phyloP scores from a whole-genome alignment of 1,140 invertebrate genomes.

The Spodoptera frugiperda region DNA sequence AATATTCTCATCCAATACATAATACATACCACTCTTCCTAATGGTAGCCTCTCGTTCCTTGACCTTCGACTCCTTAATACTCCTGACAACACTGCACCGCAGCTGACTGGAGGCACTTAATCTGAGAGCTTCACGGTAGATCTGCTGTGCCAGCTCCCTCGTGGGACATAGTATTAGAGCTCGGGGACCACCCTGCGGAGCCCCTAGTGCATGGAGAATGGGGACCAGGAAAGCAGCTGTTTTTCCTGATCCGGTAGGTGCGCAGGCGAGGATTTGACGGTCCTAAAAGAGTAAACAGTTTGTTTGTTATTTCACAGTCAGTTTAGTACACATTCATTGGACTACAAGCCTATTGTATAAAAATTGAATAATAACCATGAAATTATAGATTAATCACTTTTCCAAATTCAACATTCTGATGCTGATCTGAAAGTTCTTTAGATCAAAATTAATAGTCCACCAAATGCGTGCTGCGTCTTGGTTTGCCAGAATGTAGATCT shows the following conservation, averaged over 20 bases:
- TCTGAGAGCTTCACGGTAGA: constrained; percentile 92
- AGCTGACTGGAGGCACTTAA: constrained; percentile 92
- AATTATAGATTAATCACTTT: no score
- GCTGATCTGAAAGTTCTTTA: no score
- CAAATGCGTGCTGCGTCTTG: no score
- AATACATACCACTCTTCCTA: constrained; percentile 75
- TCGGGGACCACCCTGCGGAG: constrained; percentile 90
- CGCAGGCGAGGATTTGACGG: constrained; percentile 96
- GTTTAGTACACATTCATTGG: no score
- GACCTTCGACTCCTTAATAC: constrained; percentile 84
- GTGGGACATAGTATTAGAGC: constrained; percentile 97
- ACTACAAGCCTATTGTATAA: no score
- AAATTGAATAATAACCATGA: no score
- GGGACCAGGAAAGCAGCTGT: constrained; percentile 95
- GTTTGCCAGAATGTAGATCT: no score
- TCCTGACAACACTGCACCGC: constrained; percentile 77
- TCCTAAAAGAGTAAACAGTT: constrained; percentile 80
- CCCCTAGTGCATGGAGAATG: constrained; percentile 89
- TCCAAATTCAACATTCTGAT: no score
- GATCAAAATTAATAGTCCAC: no score
- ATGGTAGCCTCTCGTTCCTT: constrained; percentile 78
- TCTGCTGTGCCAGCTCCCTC: constrained; percentile 97
- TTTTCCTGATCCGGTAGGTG: constrained; percentile 96
- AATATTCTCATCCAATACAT: background rate
- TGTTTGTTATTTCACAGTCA: no score